Percentiles rank a stretch among this genome's conserved stretches.
Conservation (phyloP, 2,797 vertebrate genomes). For the Hyperoplus immaculatus region DNA sequence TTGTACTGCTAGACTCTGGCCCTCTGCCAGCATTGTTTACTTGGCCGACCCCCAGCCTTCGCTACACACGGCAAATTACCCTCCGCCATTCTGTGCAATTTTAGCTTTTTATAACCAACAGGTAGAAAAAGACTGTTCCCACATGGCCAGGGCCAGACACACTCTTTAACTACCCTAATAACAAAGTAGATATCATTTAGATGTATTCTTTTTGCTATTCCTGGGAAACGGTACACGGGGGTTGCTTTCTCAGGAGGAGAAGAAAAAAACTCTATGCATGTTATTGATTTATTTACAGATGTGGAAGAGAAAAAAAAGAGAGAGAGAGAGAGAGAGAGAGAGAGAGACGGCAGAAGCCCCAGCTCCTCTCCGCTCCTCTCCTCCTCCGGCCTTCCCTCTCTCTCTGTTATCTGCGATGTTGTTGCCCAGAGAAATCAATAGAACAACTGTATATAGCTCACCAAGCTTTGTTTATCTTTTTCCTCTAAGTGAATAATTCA, state of each 20-base stretch:
- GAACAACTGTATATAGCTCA: conserved; percentile 70
- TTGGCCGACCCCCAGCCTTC: conserved; percentile 62
- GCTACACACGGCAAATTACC: conserved; percentile 62
- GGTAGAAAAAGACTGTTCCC: conserved; percentile 62
- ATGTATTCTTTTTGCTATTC: conserved; percentile 55
- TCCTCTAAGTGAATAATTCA: conserved; percentile 81
- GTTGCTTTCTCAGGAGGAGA: conserved; percentile 68
- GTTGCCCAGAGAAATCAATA: conserved; percentile 78
- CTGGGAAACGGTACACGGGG: conserved; percentile 60
- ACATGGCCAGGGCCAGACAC: conserved; percentile 40
- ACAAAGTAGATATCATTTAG: conserved; percentile 53
- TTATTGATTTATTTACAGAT: conserved; percentile 78
- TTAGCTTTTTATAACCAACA: conserved; percentile 61
- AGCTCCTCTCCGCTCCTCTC: conserved; percentile 35
- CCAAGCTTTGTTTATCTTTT: conserved; percentile 75
- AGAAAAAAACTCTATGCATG: conserved; percentile 30
- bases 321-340: conserved; percentile 21
- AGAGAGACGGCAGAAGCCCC: conserved; percentile 43
- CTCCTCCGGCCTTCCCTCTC: conserved; percentile 70
- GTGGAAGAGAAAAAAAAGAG: conserved; percentile 12
- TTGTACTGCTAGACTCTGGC: conserved; percentile 60
- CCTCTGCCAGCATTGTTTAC: conserved; percentile 78
- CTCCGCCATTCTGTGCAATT: conserved; percentile 47
- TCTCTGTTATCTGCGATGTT: conserved; percentile 78
- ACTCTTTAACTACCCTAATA: conserved; percentile 43